These are phyloP conservation scores for Watersipora subatra DNA, from an alignment of 1,140 invertebrate genomes.

Conservation along the genomic window DNA sequence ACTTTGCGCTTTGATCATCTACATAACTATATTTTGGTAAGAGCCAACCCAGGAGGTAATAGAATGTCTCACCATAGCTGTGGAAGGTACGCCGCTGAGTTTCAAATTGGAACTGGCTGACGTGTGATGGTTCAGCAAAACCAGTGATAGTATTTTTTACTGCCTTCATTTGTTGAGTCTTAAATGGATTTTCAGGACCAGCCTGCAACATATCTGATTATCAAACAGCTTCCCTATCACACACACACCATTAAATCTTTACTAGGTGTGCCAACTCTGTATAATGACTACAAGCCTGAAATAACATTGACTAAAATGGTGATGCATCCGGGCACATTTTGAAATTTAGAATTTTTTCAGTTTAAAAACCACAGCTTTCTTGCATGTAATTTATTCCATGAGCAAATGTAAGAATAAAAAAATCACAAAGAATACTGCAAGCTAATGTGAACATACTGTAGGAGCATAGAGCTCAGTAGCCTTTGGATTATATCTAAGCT, in stretches of 20 bases:
- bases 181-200: conserved; percentile 79
- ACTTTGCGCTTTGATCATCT: too few relatives aligned
- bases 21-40: too few relatives aligned
- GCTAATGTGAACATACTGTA: too few relatives aligned
- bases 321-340: neutral
- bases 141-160: conserved; percentile 82
- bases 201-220: conserved; percentile 42
- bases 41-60: too few relatives aligned
- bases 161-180: conserved; percentile 73
- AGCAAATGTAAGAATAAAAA: too few relatives aligned
- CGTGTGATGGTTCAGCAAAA: conserved; percentile 82
- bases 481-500: conserved; percentile 80
- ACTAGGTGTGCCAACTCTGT: conserved; percentile 3
- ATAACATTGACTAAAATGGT: neutral
- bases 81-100: conserved; percentile 85
- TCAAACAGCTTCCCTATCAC: too few relatives aligned
- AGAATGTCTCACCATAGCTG: conserved; percentile 67
- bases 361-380: neutral
- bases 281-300: neutral
- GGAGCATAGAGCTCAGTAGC: conserved; percentile 91
- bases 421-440: too few relatives aligned
- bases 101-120: conserved; percentile 96
- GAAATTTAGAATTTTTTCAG: neutral
- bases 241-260: neutral
- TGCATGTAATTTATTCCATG: too few relatives aligned